A percentile compares a stretch with the other conserved stretches of the same genome.
Evolutionary conservation across 2,113 vertebrate species (phyloP).

Genomic region (Phasianus colchicus): DNA sequence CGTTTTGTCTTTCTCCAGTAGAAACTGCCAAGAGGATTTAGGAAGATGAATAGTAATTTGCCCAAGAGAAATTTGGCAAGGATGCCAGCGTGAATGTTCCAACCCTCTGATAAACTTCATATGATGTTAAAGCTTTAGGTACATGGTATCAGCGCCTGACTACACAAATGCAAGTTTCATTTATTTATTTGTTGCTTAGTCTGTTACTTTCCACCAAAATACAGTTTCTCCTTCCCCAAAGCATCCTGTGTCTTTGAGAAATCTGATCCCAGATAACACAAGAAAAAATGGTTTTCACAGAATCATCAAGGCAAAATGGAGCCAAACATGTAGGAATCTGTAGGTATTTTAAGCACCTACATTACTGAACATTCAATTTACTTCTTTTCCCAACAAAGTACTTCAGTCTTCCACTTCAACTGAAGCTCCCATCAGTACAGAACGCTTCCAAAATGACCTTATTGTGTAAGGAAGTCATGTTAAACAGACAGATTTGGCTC

Average conservation of each 20-base stretch:
- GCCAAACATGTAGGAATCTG: neutral
- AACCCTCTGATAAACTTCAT: conserved; percentile 32
- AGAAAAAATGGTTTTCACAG: neutral
- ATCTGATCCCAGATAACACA: neutral
- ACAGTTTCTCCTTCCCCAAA: neutral
- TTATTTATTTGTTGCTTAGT: neutral
- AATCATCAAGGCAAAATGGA: neutral
- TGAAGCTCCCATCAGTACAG: neutral
- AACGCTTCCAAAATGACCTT: neutral
- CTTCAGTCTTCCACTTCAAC: neutral
- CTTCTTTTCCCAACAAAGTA: neutral
- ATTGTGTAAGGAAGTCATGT: neutral
- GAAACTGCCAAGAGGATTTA: conserved; percentile 27
- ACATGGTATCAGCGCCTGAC: neutral
- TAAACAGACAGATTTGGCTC: neutral
- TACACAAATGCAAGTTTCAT: neutral
- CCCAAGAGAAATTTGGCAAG: conserved; percentile 22
- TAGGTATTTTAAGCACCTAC: neutral
- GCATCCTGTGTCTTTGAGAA: neutral
- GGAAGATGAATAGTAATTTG: conserved; percentile 15
- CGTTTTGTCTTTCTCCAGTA: neutral
- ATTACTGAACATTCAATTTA: neutral
- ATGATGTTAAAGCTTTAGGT: conserved; percentile 24
- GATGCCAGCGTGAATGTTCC: neutral
- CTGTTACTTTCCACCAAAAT: neutral